Percentiles rank a stretch among this genome's conserved stretches.
phyloP scores from a whole-genome alignment of 2,797 vertebrate genomes.

The Pogonophryne albipinna region DNA sequence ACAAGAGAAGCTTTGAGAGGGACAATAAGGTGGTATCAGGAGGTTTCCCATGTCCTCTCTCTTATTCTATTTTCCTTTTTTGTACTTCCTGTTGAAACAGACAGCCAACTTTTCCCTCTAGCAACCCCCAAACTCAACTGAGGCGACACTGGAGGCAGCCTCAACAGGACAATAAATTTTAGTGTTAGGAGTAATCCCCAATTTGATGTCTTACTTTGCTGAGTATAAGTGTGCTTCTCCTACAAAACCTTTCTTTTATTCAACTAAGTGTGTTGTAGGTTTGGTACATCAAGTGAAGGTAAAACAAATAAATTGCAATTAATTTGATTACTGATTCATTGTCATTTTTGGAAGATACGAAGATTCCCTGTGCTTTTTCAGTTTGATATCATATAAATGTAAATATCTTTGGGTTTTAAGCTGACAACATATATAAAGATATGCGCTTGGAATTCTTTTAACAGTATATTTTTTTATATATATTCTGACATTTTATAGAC shows the following conservation, averaged over 20 bases:
- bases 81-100: slow-evolving; percentile 78
- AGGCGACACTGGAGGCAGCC: slow-evolving; percentile 65
- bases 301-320: too few relatives aligned
- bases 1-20: slow-evolving; percentile 81
- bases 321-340: too few relatives aligned
- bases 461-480: too few relatives aligned
- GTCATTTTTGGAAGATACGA: too few relatives aligned
- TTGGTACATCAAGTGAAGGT: too few relatives aligned
- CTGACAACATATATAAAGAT: too few relatives aligned
- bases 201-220: slow-evolving; percentile 34
- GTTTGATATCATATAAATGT: too few relatives aligned
- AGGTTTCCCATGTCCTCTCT: slow-evolving; percentile 73
- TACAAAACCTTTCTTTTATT: slow-evolving; percentile 1
- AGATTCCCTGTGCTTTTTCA: too few relatives aligned
- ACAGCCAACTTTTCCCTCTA: slow-evolving; percentile 64
- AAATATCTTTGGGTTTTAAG: too few relatives aligned
- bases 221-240: slow-evolving; percentile 5
- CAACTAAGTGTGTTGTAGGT: not conserved
- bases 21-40: slow-evolving; percentile 75
- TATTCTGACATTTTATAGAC: too few relatives aligned
- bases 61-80: slow-evolving; percentile 66
- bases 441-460: too few relatives aligned
- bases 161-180: slow-evolving; percentile 69
- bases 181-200: slow-evolving; percentile 67
- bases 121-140: slow-evolving; percentile 51